phyloP scores from a whole-genome alignment of 1,140 invertebrate species.

The Drosophila ohnishii region DNA sequence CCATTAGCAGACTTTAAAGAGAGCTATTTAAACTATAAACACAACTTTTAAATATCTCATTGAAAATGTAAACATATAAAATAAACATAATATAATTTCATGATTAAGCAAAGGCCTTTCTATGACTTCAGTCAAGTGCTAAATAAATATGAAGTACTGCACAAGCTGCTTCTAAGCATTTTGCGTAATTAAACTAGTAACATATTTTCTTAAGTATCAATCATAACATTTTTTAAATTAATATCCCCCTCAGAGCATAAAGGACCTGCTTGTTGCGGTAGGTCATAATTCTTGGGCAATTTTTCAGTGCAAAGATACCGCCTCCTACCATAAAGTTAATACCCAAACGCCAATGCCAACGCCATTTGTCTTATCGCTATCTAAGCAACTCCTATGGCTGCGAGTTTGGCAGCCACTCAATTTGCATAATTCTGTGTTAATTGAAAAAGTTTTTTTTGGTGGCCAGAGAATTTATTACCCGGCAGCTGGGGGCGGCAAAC shows the following conservation, averaged over 20 bases:
- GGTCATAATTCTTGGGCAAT: conserved; percentile 9
- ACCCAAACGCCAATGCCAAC: conserved; percentile 39
- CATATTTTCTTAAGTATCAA: background rate
- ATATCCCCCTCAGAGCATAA: background rate
- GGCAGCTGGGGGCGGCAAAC: conserved; percentile 39
- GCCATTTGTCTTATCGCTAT: conserved; percentile 47
- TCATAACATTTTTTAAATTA: conserved; percentile 1
- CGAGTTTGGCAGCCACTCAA: conserved; percentile 61
- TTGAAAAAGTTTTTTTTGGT: conserved; percentile 66
- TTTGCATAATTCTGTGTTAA: conserved; percentile 78
- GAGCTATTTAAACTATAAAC: background rate
- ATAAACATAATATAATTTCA: background rate
- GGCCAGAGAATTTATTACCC: conserved; percentile 60
- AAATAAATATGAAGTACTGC: background rate
- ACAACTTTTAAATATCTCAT: background rate
- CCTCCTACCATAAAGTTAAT: conserved; percentile 2
- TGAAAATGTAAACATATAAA: background rate
- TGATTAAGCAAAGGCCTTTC: background rate
- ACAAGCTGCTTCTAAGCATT: background rate
- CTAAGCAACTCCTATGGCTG: conserved; percentile 47
- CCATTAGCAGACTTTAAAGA: conserved; percentile 9
- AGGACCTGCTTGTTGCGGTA: conserved; percentile 5
- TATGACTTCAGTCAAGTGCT: background rate
- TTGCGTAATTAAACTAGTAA: background rate
- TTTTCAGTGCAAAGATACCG: background rate